Conservation (phyloP, 2,888 invertebrate species). For the Archips crataeganus region DNA sequence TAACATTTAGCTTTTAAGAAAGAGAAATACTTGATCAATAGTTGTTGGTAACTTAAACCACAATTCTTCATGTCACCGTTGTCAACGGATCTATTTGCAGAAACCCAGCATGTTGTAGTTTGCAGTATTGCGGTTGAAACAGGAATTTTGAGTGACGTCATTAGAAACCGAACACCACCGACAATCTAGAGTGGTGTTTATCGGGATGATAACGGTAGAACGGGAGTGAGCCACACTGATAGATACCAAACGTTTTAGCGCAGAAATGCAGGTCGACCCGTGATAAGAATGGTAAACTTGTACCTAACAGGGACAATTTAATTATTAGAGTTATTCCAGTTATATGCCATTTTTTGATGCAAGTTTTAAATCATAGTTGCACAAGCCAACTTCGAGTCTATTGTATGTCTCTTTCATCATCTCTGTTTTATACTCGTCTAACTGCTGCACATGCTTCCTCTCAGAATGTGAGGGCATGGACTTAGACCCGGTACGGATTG, state of each 20-base stretch:
- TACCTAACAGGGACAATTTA: background rate
- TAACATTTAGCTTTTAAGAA: background rate
- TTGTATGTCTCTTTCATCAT: no score
- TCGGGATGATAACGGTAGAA: slow-evolving; percentile 66
- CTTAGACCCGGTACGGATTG: no score
- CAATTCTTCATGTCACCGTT: background rate
- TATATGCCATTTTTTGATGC: no score
- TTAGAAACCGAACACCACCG: slow-evolving; percentile 50
- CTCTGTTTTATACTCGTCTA: no score
- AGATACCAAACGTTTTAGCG: slow-evolving; percentile 41
- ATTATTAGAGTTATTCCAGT: background rate
- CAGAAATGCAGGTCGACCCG: slow-evolving; percentile 35
- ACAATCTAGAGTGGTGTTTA: slow-evolving; percentile 74
- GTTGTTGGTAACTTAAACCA: background rate
- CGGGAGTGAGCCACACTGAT: slow-evolving; percentile 57
- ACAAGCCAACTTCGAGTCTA: no score
- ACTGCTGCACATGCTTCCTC: no score
- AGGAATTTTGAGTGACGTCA: slow-evolving; percentile 37
- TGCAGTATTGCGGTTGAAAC: slow-evolving; percentile 34
- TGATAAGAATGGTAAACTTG: slow-evolving; percentile 19
- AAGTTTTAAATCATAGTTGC: no score
- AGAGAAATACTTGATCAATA: background rate
- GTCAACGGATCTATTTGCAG: slow-evolving; percentile 31
- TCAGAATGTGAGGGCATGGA: no score
- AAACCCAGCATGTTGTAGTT: slow-evolving; percentile 32